Evolutionary conservation across 1,140 invertebrate genomes (phyloP).

Genomic region (Pseudomyrmex pallidus): DNA sequence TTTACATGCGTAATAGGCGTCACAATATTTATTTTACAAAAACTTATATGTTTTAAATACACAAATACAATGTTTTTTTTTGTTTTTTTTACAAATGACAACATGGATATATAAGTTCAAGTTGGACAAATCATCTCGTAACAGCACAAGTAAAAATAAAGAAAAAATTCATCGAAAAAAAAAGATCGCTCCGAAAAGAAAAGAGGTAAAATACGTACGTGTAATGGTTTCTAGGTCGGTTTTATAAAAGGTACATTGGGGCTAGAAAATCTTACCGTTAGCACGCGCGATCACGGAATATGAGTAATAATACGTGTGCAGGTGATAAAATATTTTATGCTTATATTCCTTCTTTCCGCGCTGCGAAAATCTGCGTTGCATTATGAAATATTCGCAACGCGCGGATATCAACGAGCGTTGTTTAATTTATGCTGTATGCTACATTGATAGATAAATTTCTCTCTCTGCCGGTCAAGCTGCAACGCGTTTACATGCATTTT

Average conservation of each 20-base stretch:
- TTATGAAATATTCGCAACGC: neutral
- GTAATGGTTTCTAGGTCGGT: too few relatives aligned
- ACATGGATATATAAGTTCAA: too few relatives aligned
- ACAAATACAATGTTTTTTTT: too few relatives aligned
- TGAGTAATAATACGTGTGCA: neutral
- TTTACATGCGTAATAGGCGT: neutral
- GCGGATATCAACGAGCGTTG: slow-evolving; percentile 39
- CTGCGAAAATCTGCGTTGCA: neutral
- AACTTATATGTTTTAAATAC: too few relatives aligned
- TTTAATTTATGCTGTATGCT: slow-evolving; percentile 61
- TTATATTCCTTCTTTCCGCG: neutral
- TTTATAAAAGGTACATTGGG: slow-evolving; percentile 8
- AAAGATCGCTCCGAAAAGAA: neutral
- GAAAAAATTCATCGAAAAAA: too few relatives aligned
- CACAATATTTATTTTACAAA: neutral
- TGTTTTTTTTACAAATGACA: too few relatives aligned
- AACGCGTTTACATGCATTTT: slow-evolving; percentile 13
- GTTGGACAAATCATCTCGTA: neutral
- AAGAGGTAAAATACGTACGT: neutral
- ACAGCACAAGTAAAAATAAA: slow-evolving; percentile 14
- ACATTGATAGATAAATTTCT: slow-evolving; percentile 67
- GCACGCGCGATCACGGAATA: neutral
- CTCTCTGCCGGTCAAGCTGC: slow-evolving; percentile 64
- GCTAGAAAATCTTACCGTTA: slow-evolving; percentile 6
- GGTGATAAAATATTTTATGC: neutral